These are phyloP conservation scores for Steromphala cineraria DNA, from an alignment of 2,888 invertebrate genomes.

Conservation along the genomic window DNA sequence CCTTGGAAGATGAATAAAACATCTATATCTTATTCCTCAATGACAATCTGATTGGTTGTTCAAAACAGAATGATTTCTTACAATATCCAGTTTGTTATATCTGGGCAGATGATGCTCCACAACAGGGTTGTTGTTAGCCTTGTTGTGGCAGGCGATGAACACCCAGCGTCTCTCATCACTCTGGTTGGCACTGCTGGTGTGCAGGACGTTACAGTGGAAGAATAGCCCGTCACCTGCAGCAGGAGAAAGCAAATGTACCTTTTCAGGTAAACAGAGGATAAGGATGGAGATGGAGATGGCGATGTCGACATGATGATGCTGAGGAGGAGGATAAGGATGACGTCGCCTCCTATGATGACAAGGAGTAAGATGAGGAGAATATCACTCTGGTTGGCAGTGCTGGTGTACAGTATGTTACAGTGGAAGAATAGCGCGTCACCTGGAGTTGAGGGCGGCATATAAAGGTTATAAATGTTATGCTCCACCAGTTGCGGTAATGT, in stretches of 20 bases:
- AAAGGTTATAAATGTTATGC: neutral
- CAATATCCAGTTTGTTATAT: slow-evolving; percentile 68
- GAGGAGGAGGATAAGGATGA: slow-evolving; percentile 28
- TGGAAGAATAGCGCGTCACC: slow-evolving; percentile 72
- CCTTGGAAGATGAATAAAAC: neutral
- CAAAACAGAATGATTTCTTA: slow-evolving; percentile 33
- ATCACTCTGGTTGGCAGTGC: too few species aligned
- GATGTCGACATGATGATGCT: slow-evolving; percentile 32
- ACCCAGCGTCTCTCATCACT: slow-evolving; percentile 68
- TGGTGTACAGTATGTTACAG: slow-evolving; percentile 67
- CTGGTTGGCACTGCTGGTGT: slow-evolving; percentile 65
- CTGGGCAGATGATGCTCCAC: slow-evolving; percentile 67
- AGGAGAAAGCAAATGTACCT: neutral
- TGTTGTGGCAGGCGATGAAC: slow-evolving; percentile 69
- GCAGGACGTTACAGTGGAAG: slow-evolving; percentile 71
- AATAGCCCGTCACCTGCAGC: slow-evolving; percentile 69
- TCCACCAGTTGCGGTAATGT: too few species aligned
- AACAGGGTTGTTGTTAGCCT: slow-evolving; percentile 66
- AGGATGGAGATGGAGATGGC: neutral
- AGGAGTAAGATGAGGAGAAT: too few species aligned
- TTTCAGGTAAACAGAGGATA: neutral
- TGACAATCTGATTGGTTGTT: neutral
- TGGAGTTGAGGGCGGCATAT: slow-evolving; percentile 27
- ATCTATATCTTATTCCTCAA: too few species aligned
- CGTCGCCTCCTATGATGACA: too few species aligned